phyloP scores from a whole-genome alignment of 2,797 vertebrate species.

The Taeniopygia guttata region DNA sequence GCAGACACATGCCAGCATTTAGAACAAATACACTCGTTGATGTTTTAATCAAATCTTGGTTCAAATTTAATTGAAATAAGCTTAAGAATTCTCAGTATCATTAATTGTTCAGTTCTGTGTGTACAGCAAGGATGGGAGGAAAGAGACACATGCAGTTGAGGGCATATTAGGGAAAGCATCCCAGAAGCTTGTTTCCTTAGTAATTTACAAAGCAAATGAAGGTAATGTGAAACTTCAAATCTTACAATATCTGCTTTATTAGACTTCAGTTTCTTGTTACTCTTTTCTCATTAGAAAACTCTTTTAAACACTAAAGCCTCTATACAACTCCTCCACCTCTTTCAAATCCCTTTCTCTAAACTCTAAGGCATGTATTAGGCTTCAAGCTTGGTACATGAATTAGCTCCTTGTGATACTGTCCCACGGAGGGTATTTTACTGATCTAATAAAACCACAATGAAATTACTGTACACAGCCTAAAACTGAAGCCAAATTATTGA shows the following conservation, averaged over 20 bases:
- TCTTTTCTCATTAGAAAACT: constrained; percentile 46
- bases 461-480: constrained; percentile 59
- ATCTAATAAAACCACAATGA: constrained; percentile 64
- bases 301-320: constrained; percentile 51
- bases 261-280: constrained; percentile 57
- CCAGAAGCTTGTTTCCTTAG: constrained; percentile 13
- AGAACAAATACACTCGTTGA: neutral
- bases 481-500: constrained; percentile 58
- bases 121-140: neutral
- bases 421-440: constrained; percentile 51
- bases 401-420: constrained; percentile 42
- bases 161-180: neutral
- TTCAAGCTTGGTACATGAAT: constrained; percentile 40
- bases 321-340: constrained; percentile 11
- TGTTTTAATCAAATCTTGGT: constrained; percentile 4
- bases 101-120: neutral
- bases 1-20: neutral
- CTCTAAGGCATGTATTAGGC: constrained; percentile 2
- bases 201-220: constrained; percentile 59
- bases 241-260: constrained; percentile 58
- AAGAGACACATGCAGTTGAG: neutral
- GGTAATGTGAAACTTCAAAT: constrained; percentile 44
- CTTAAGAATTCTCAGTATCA: neutral
- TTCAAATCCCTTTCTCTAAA: constrained; percentile 26
- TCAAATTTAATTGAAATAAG: constrained; percentile 15